A percentile compares a stretch with the other conserved stretches of the same genome.
phyloP scores from a whole-genome alignment of 2,797 vertebrate genomes.

The Alouatta caraya region DNA sequence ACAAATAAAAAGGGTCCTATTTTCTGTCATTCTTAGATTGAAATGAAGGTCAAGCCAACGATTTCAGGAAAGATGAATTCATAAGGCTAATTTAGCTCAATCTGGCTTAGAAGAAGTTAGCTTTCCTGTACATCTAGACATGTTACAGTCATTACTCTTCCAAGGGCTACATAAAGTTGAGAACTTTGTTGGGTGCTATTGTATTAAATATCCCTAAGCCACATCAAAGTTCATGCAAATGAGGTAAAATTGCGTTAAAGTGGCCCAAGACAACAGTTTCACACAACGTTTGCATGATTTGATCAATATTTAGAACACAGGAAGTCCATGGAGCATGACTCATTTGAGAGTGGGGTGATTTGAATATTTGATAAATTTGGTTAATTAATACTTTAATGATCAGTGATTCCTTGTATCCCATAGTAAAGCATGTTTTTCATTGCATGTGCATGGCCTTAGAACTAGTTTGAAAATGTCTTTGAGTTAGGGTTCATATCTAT shows the following conservation, averaged over 20 bases:
- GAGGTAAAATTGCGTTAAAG: slow-evolving; percentile 2
- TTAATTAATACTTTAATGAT: not conserved
- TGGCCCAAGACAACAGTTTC: not conserved
- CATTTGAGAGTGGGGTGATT: not conserved
- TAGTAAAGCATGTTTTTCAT: not conserved
- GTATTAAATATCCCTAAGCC: not conserved
- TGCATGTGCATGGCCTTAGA: not conserved
- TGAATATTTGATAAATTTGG: not conserved
- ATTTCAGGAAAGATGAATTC: not conserved
- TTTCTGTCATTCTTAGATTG: slow-evolving; percentile 14
- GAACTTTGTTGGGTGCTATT: not conserved
- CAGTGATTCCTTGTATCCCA: not conserved
- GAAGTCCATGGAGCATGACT: not conserved
- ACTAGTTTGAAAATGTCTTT: not conserved
- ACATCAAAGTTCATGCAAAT: not conserved
- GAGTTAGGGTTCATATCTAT: not conserved
- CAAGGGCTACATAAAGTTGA: not conserved
- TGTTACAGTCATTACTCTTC: not conserved
- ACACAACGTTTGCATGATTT: not conserved
- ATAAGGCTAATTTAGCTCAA: slow-evolving; percentile 2
- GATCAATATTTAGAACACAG: not conserved
- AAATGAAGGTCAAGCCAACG: slow-evolving; percentile 35
- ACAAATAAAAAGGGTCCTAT: not conserved
- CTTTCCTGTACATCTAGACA: not conserved
- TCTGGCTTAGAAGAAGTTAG: not conserved